A percentile compares a stretch with the other conserved stretches of the same genome.
Conservation (phyloP, 2,888 invertebrate genomes). For the Drosophila ustulata region DNA sequence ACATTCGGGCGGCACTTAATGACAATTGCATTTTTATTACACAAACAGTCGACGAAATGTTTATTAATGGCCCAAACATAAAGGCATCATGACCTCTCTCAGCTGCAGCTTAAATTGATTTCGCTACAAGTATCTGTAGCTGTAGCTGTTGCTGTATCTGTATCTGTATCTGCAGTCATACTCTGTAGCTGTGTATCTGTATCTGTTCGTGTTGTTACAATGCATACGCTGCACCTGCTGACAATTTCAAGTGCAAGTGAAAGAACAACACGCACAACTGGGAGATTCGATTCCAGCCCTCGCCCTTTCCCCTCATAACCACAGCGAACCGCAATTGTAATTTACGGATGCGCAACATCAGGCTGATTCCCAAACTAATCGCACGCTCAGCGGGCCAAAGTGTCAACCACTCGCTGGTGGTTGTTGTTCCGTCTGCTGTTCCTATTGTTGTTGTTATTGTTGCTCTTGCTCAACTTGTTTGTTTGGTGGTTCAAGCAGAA, state of each 20-base stretch:
- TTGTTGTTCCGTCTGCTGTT: conserved; percentile 20
- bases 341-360: conserved; percentile 79
- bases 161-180: conserved; percentile 28
- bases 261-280: conserved; percentile 75
- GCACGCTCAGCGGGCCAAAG: conserved; percentile 67
- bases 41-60: conserved; percentile 77
- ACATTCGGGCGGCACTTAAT: conserved; percentile 69
- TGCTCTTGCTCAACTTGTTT: conserved; percentile 10
- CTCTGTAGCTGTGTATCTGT: conserved; percentile 46
- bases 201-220: conserved; percentile 70
- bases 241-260: conserved; percentile 84
- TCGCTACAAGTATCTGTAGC: conserved; percentile 46
- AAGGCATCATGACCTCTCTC: conserved; percentile 60
- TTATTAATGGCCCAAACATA: conserved; percentile 76
- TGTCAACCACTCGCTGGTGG: conserved; percentile 50
- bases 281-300: conserved; percentile 48
- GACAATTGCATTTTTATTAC: conserved; percentile 82
- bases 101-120: conserved; percentile 59
- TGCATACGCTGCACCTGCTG: conserved; percentile 83
- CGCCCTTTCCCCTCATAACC: conserved; percentile 32
- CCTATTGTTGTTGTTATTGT: conserved; percentile 35
- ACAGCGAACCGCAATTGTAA: conserved; percentile 82
- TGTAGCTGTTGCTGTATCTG: conserved; percentile 35
- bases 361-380: conserved; percentile 77
- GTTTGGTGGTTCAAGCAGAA: conserved; percentile 13